Base-by-base conservation (phyloP, 2,113 vertebrate species). In the Trichomycterus rosablanca region DNA sequence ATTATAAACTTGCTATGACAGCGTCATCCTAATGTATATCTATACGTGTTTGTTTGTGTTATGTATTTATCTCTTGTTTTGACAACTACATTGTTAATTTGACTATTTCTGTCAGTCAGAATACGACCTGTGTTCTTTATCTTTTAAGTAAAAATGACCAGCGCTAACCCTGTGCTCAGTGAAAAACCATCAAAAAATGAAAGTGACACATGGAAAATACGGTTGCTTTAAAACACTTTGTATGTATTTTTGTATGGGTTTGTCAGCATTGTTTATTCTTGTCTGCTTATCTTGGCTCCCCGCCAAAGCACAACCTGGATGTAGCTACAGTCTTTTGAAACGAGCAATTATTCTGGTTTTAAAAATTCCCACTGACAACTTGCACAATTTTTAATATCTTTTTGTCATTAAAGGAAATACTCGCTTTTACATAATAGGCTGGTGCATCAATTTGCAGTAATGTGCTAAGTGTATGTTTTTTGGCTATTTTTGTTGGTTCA, bases 391-490 rank as follows among this genome's bases (percentile, higher is more conserved):
- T 92, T 91, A 59, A 86, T 70, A 90, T 90, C 89, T 91, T 89
- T 93, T 91, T 93, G 87, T 95, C 93, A 95, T 95, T 95, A 92
- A 93, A 93, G 89, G 83, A 83, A 85, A 86, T 87, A 83, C 80
- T 76, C 86, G 85, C 71, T 86, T 87, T 70, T 83, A 83, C 49
- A 74, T 71, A 54, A 50, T n/a, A 26, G 45, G 32, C 22, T 46
- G 19, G 9, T 46, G 40, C 30, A 14, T 55, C 15, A 39, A 46
- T 37, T 24, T 35, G 18, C 34, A 5, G 2, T 9, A 54, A 34
- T 63, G 22, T 5, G 24, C 9, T 18, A 2, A 6, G n/a, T 16
- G 12, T 4, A 1, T 5, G 10, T 48, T n/a, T 30, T 24, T 34
- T 23, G 42, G 28, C 20, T 19, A 11, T 39, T 28, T 54, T 22